A percentile compares a stretch with the other conserved stretches of the same genome.
These are phyloP conservation scores for Noctilio leporinus DNA, from an alignment of 2,113 vertebrate species.

Conservation along the genomic window DNA sequence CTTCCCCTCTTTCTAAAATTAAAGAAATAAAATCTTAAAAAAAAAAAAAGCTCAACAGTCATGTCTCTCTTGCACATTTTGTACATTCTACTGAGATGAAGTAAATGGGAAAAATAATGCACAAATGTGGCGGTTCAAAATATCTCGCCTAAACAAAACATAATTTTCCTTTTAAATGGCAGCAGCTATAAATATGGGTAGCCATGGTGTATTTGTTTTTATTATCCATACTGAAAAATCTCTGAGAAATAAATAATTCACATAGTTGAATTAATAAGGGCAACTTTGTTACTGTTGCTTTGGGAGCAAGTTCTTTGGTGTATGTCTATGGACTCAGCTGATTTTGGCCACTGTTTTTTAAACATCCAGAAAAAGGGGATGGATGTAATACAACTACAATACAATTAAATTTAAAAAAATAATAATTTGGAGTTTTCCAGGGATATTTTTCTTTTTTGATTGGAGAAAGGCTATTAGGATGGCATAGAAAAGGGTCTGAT, in stretches of 20 bases:
- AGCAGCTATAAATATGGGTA: constrained; percentile 3
- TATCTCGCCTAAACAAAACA: constrained; percentile 16
- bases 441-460: background rate
- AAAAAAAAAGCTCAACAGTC: background rate
- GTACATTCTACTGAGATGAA: background rate
- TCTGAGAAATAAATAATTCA: constrained; percentile 62
- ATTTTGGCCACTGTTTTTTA: constrained; percentile 33
- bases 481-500: background rate
- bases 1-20: too few species aligned
- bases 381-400: too few species aligned
- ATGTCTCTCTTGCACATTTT: background rate
- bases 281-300: constrained; percentile 74
- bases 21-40: too few species aligned
- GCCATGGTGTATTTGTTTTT: constrained; percentile 48
- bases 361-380: too few species aligned
- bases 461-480: background rate
- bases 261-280: constrained; percentile 41
- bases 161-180: constrained; percentile 14
- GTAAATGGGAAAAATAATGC: background rate
- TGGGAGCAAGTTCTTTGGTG: constrained; percentile 67
- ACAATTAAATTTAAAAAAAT: too few species aligned
- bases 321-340: constrained; percentile 18
- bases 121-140: background rate
- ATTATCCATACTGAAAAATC: constrained; percentile 63
- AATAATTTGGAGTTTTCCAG: constrained; percentile 2